Evolutionary conservation across 2,113 vertebrate genomes (phyloP), one percentile per base, ranked within the genome.

Genomic region (Gymnorhina tibicen): DNA sequence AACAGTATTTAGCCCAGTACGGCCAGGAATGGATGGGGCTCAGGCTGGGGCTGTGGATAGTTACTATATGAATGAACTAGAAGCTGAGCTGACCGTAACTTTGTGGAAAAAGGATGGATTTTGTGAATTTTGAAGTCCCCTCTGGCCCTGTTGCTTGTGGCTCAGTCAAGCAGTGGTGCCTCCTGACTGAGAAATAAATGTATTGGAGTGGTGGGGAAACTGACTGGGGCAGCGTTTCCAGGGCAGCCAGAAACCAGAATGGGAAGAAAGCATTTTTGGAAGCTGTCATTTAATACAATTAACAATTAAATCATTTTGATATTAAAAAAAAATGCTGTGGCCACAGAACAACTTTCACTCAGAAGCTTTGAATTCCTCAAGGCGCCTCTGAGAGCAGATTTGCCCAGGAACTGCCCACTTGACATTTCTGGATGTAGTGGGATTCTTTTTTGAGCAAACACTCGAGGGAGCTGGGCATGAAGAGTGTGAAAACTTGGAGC

Each of bases 401-500:
- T 92, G 47, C 39, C 28, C 33, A 85, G 88, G 77, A 77, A 67
- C 86, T 89, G 78, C 68, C 56, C 73, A 85, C 97, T 97, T 97
- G 56, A 91, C 92, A 95, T 52, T 96, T 87, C 94, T 91, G 77
- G 72, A 50, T 16, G 6, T 59, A 89, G 49, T 85, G 52, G 62
- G 47, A 88, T 75, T 89, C 76, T 80, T 85, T 39, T 47, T 85
- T 81, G 55, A 87, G 72, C 46, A 82, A 93, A 97, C 88, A 96
- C 56, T 95, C 24, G 0, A 59, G 46, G 41, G 83, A 96, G 56
- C 53, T 80, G 64, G 79, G 59, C 85, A 96, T 32, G 87, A 85
- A 82, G 77, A 96, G 79, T 69, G 86, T 72, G 49, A 78, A 53
- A 80, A 91, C 81, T 52, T 67, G 47, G 67, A 87, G 39, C 19